Base-by-base conservation (phyloP, 2,888 invertebrate genomes). In the Trichogramma dendrolimi region DNA sequence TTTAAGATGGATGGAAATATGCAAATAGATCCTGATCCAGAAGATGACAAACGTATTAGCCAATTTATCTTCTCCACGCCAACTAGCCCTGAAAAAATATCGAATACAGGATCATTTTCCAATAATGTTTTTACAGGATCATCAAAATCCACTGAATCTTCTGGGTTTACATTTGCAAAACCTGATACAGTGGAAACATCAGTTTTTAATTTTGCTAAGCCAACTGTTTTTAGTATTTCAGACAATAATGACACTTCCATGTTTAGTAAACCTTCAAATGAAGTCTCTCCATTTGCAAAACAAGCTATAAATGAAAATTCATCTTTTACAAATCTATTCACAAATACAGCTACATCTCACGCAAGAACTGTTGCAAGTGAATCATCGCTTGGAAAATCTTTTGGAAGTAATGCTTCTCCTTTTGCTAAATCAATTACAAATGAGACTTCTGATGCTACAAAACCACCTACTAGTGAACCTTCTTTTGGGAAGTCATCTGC, bases 1-100 rank as follows among this genome's bases (percentile, higher is more conserved):
- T 55, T 41, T 50, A 68, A 61, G 49, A 64, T 67, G 58, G 57
- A 62, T 51, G 55, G 5, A 41, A 62, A 67, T 3, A 62, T 69
- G 63, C 54, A 66, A 52, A 43, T 64, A 11, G 65, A 69, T 48
- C 38, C 56, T 40, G 59, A 56, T 51, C 7, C 51, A 3, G 64
- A 66, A 38, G 44, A 53, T 2, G 58, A 59, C 44, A 4, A 47
- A 47, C 44, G 57, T 38, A 51, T 68, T 0, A 62, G 63, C 43
- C 39, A 53, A 4, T 74, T 72, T 63, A 64, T 67, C 14, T 74
- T 74, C 58, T 74, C 73, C 5, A 62, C 59, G 44, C 73, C 74
- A 43, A 70, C 67, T 38, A 66, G 53, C 58, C 62, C 69, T 42
- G 66, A 71, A 38, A 71, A 67, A 49, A 6, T 63, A 5, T 47